Evolutionary conservation across 2,888 invertebrate species (phyloP).

Genomic region (Drosophila suboccidentalis): DNA sequence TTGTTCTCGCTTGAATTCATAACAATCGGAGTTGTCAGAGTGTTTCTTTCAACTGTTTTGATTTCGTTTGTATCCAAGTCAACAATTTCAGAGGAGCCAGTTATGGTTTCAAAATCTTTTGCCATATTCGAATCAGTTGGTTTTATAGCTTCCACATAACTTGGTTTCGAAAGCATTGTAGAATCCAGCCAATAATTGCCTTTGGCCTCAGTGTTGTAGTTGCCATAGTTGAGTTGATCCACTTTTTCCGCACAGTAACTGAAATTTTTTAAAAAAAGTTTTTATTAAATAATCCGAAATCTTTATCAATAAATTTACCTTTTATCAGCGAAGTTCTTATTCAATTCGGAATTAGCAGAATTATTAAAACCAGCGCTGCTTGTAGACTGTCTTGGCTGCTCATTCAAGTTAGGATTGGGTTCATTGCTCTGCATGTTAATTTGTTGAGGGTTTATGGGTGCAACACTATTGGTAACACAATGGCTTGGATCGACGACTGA

Average conservation of each 20-base stretch:
- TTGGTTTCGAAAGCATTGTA: slow-evolving; percentile 72
- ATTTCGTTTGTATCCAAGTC: slow-evolving; percentile 86
- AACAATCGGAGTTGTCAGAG: slow-evolving; percentile 55
- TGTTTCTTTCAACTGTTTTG: slow-evolving; percentile 83
- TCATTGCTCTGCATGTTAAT: slow-evolving; percentile 35
- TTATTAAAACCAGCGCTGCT: slow-evolving; percentile 25
- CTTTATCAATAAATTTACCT: slow-evolving; percentile 40
- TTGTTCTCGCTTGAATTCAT: slow-evolving; percentile 40
- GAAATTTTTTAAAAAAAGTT: not conserved
- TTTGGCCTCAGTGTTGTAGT: slow-evolving; percentile 53
- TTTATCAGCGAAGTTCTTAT: slow-evolving; percentile 54
- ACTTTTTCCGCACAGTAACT: slow-evolving; percentile 59
- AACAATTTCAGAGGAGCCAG: slow-evolving; percentile 83
- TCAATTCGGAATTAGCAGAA: slow-evolving; percentile 45
- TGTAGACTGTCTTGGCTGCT: slow-evolving; percentile 1
- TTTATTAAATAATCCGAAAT: not conserved
- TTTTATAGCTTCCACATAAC: slow-evolving; percentile 80
- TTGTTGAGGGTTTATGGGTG: slow-evolving; percentile 19
- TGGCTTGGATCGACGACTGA: slow-evolving; percentile 56
- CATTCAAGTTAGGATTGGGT: slow-evolving; percentile 14
- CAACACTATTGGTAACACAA: slow-evolving; percentile 13
- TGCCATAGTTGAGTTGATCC: slow-evolving; percentile 54
- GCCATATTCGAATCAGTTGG: slow-evolving; percentile 55
- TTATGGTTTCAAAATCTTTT: slow-evolving; percentile 72
- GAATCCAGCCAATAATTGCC: slow-evolving; percentile 77